Evolutionary conservation across 2,888 invertebrate genomes (phyloP).

Genomic region (Orthosia cruda): DNA sequence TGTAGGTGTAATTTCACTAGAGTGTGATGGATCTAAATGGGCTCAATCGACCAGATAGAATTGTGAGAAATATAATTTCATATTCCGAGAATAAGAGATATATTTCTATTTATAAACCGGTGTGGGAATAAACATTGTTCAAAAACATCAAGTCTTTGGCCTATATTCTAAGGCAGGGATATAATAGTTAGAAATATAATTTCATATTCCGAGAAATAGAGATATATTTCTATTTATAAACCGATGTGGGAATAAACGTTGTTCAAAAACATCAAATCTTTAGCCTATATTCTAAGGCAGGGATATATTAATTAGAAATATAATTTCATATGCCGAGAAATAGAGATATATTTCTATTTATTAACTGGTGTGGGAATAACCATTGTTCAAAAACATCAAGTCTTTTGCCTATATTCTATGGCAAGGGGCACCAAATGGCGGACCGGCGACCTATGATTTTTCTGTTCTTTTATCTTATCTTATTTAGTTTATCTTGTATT

Average conservation of each 20-base stretch:
- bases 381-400: too few species aligned
- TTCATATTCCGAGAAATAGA: neutral
- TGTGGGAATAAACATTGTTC: neutral
- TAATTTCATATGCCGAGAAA: neutral
- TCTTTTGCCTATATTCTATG: too few species aligned
- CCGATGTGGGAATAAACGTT: neutral
- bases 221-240: neutral
- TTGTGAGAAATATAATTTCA: neutral
- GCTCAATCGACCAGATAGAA: neutral
- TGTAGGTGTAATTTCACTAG: neutral
- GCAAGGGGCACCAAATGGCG: too few species aligned
- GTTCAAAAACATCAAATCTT: too few species aligned
- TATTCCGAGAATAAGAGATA: neutral
- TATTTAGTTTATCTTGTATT: too few species aligned
- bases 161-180: too few species aligned
- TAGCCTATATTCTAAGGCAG: too few species aligned
- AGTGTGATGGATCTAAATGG: conserved; percentile 6
- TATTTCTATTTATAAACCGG: neutral
- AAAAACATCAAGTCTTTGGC: too few species aligned
- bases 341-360: neutral
- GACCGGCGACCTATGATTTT: neutral
- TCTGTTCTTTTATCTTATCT: too few species aligned
- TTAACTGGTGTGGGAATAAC: neutral
- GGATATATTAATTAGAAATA: neutral
- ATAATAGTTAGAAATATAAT: neutral